Evolutionary conservation across 2,113 vertebrate genomes (phyloP).

Genomic region (Pagrus major): DNA sequence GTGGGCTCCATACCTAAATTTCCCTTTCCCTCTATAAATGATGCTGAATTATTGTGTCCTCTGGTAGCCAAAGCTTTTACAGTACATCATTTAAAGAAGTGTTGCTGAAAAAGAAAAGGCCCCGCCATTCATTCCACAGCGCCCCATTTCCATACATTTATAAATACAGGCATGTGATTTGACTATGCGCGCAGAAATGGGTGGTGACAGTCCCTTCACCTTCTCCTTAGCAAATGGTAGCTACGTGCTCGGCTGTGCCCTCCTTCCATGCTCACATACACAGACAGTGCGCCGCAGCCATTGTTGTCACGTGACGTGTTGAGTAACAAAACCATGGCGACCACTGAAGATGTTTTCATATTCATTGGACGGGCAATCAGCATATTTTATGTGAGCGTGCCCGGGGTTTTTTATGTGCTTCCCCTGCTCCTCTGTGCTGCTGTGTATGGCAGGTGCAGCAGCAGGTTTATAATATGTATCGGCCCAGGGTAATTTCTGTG

Average conservation of each 20-base stretch:
- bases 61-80: slow-evolving; percentile 26
- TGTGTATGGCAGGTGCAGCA: slow-evolving; percentile 45
- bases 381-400: slow-evolving; percentile 75
- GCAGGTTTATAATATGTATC: slow-evolving; percentile 57
- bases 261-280: slow-evolving; percentile 48
- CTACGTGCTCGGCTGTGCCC: slow-evolving; percentile 29
- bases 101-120: slow-evolving; percentile 21
- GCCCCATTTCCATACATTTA: slow-evolving; percentile 30
- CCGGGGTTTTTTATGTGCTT: slow-evolving; percentile 51
- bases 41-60: slow-evolving; percentile 9
- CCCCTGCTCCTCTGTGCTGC: slow-evolving; percentile 33
- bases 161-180: slow-evolving; percentile 33
- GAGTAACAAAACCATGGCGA: slow-evolving; percentile 80
- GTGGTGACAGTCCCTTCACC: slow-evolving; percentile 15
- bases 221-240: slow-evolving; percentile 25
- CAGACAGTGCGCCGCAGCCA: slow-evolving; percentile 63
- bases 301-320: slow-evolving; percentile 80
- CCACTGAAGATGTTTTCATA: slow-evolving; percentile 76
- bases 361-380: slow-evolving; percentile 80
- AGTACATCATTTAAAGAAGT: slow-evolving; percentile 39
- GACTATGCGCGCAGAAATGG: slow-evolving; percentile 37
- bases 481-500: slow-evolving; percentile 35
- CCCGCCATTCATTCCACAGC: slow-evolving; percentile 12
- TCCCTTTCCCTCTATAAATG: slow-evolving; percentile 2
- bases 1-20: slow-evolving; percentile 10